Base-by-base conservation (phyloP, 2,888 invertebrate species). In the Mechanitis messenoides region DNA sequence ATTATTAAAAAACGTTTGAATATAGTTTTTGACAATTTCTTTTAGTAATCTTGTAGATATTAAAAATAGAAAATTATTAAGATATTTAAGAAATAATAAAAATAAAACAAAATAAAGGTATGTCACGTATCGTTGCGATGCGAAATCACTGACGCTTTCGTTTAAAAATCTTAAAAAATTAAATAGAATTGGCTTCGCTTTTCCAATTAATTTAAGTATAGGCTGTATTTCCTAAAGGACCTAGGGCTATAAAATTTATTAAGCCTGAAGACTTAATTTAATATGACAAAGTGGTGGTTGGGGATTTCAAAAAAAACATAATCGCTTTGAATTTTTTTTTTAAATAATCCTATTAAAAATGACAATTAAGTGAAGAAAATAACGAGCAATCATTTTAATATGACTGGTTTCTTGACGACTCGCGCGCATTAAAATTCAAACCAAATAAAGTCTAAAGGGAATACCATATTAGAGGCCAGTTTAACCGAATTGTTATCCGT, bases 401-500 rank as follows among this genome's bases (percentile, higher is more conserved):
- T 61, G 57, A 55, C 55, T 56, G 61, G 63, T 61, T 58, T 56
- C 59, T 35, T 35, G 35, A 35, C 65, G 66, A 72, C 72, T 72
- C 73, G 55, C 69, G 72, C 72, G 72, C 73, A 72, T 75, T 72
- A 72, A 74, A 73, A 71, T 75, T 74, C 65, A 72, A 72, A 66
- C 60, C 71, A 66, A 68, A 66, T 69, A 53, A 61, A 63, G 66
- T 72, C 76, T 69, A 83, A 83, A 78, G 77, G 77, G 84, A 83
- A 83, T 84, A 71, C 69, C 45, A 70, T 75, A 71, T 20, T 20
- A 76, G 69, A 72, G 73, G 69, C 68, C 71, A 72, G 71, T 74
- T 75, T 71, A 75, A 75, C 75, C 76, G 75, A 78, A 78, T 75
- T 73, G 73, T 75, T 73, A 78, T 84, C 85, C 85, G 75, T 76